Evolutionary conservation across 1,140 invertebrate species (phyloP).

Genomic region (Zelostemma sp.): DNA sequence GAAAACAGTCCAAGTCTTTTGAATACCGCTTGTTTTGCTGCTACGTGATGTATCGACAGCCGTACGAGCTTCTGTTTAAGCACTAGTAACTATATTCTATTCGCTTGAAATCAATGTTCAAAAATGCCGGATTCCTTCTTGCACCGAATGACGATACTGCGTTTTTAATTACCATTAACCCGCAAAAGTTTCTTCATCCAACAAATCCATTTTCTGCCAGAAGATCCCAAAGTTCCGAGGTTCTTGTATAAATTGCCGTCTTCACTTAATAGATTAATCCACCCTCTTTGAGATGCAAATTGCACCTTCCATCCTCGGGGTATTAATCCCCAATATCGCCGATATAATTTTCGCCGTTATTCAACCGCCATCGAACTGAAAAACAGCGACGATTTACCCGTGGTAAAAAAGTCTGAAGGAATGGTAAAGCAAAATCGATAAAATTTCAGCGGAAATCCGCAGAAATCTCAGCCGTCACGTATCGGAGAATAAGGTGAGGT

Average conservation of each 20-base stretch:
- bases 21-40: slow-evolving; percentile 35
- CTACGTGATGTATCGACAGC: slow-evolving; percentile 31
- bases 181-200: neutral
- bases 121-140: slow-evolving; percentile 21
- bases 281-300: slow-evolving; percentile 45
- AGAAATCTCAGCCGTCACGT: slow-evolving; percentile 32
- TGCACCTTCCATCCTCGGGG: too few relatives aligned
- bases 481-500: slow-evolving; percentile 32
- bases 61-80: too few relatives aligned
- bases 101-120: too few relatives aligned
- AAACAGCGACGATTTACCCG: neutral
- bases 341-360: slow-evolving; percentile 27
- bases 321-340: slow-evolving; percentile 27
- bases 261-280: slow-evolving; percentile 45
- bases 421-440: slow-evolving; percentile 14
- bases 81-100: too few relatives aligned
- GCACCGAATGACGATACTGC: slow-evolving; percentile 7
- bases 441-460: neutral
- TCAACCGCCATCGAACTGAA: slow-evolving; percentile 17
- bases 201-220: slow-evolving; percentile 29
- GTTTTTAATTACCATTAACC: too few relatives aligned
- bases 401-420: too few relatives aligned
- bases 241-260: slow-evolving; percentile 36
- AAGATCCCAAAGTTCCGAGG: neutral
- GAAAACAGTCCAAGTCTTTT: slow-evolving; percentile 39